Conservation (phyloP, 2,113 vertebrate genomes). For the Neotoma lepida region DNA sequence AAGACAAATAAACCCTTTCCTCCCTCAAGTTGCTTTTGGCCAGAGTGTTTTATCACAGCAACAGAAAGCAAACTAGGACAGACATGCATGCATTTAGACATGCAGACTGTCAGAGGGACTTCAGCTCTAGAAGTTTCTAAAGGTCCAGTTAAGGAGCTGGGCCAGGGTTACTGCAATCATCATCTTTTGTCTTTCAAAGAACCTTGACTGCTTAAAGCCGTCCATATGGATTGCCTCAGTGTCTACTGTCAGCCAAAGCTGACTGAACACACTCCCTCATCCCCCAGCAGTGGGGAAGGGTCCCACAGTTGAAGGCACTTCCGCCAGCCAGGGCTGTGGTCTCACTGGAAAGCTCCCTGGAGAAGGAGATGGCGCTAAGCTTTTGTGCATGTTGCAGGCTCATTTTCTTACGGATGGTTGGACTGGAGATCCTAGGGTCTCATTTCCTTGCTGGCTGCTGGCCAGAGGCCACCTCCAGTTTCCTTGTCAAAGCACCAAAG, state of each 20-base stretch:
- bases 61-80: background rate
- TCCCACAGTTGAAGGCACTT: background rate
- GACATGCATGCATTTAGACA: background rate
- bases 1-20: background rate
- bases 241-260: no score
- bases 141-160: background rate
- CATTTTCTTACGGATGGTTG: background rate
- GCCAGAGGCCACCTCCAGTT: background rate
- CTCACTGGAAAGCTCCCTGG: background rate
- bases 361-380: background rate
- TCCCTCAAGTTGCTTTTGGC: background rate
- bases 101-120: background rate
- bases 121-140: background rate
- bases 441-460: background rate
- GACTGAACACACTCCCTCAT: accelerated
- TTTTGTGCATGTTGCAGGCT: background rate
- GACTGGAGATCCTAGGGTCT: background rate
- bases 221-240: background rate
- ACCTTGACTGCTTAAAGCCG: background rate
- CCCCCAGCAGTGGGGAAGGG: background rate
- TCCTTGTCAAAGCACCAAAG: background rate
- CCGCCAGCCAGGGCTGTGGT: background rate
- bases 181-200: background rate
- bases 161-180: background rate
- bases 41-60: background rate